Percentiles rank a stretch among this genome's conserved stretches.
These are phyloP conservation scores for Cirrhinus mrigala DNA, from an alignment of 2,797 vertebrate genomes.

Conservation along the genomic window DNA sequence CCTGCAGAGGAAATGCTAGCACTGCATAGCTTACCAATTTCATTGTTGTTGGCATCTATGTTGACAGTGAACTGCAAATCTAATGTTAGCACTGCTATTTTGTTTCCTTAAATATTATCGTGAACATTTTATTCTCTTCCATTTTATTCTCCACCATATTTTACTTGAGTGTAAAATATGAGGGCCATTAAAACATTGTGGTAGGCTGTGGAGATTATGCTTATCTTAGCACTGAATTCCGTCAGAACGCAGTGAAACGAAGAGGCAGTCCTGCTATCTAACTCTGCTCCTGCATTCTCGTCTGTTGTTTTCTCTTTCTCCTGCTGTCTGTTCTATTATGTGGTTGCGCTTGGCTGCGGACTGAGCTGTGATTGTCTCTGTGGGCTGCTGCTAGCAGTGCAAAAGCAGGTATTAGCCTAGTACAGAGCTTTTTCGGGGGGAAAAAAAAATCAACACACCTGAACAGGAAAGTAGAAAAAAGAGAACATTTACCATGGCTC, in stretches of 20 bases:
- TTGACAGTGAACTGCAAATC: neutral
- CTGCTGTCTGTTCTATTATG: conserved; percentile 37
- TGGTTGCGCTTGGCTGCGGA: conserved; percentile 35
- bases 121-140: neutral
- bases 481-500: conserved; percentile 12
- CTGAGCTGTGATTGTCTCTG: conserved; percentile 46
- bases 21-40: neutral
- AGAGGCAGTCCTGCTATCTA: conserved; percentile 16
- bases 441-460: conserved; percentile 27
- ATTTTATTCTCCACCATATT: neutral
- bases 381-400: conserved; percentile 13
- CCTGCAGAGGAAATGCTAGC: neutral
- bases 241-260: conserved; percentile 8
- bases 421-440: neutral
- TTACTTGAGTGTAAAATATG: conserved; percentile 5
- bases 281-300: neutral
- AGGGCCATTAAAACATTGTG: conserved; percentile 4
- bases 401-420: conserved; percentile 30
- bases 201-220: conserved; percentile 11
- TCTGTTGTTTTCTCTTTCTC: conserved; percentile 39
- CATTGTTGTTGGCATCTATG: neutral
- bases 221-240: neutral
- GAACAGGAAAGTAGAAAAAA: conserved; percentile 6
- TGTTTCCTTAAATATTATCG: neutral
- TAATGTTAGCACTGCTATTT: neutral